Evolutionary conservation across 1,140 invertebrate species (phyloP).

Genomic region (Watersipora subatra): DNA sequence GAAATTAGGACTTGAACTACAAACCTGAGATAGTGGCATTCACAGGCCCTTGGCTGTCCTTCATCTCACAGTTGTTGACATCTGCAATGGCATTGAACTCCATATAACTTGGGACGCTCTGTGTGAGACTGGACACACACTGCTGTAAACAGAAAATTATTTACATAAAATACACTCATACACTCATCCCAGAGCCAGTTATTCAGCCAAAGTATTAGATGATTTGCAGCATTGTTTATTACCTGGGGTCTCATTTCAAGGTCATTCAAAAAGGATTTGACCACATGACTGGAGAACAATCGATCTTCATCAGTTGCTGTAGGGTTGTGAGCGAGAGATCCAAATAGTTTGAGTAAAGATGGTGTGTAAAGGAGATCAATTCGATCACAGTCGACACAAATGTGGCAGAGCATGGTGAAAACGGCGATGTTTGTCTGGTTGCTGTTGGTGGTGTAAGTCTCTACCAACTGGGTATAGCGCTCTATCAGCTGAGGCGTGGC

Average conservation of each 20-base stretch:
- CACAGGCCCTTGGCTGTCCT: too few species aligned
- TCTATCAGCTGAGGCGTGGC: neutral
- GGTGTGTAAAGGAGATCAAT: neutral
- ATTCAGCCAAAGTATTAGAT: too few species aligned
- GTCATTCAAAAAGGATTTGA: neutral
- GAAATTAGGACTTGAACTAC: too few species aligned
- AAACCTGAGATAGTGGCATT: too few species aligned
- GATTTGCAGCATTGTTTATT: neutral
- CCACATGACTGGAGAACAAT: neutral
- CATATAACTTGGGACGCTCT: too few species aligned
- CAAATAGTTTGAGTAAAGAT: neutral
- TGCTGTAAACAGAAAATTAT: too few species aligned
- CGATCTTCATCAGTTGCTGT: neutral
- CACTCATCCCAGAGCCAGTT: too few species aligned
- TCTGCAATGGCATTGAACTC: too few species aligned
- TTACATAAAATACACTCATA: too few species aligned
- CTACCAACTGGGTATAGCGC: neutral
- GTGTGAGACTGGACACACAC: too few species aligned
- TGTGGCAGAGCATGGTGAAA: neutral
- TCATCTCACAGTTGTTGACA: too few species aligned
- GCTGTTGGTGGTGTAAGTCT: neutral
- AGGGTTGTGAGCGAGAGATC: neutral
- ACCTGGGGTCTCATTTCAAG: neutral
- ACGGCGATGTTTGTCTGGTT: neutral
- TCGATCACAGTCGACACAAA: neutral